Evolutionary conservation across 2,113 vertebrate genomes (phyloP).

Genomic region (Megaceryle maxima): DNA sequence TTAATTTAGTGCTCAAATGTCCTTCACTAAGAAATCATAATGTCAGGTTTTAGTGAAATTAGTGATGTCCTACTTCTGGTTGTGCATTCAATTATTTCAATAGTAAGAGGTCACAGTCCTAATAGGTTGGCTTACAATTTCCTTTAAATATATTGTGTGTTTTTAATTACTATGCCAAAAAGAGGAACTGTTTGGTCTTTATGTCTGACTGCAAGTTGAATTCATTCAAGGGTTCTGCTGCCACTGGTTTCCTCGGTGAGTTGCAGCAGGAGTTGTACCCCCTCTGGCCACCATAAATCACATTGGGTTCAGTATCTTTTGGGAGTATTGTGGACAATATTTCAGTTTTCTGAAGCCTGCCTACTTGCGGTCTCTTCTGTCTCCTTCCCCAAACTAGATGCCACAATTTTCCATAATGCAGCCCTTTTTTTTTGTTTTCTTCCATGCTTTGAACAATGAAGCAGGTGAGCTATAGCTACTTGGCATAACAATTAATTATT

Average conservation of each 20-base stretch:
- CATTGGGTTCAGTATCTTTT: background rate
- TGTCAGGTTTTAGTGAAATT: background rate
- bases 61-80: background rate
- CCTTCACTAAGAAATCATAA: background rate
- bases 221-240: background rate
- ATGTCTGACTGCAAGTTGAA: background rate
- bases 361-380: background rate
- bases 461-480: background rate
- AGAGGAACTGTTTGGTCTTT: background rate
- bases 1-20: background rate
- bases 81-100: background rate
- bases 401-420: background rate
- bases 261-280: background rate
- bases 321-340: background rate
- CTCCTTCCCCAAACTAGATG: background rate
- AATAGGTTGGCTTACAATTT: background rate
- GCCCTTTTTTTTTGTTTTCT: background rate
- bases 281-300: background rate
- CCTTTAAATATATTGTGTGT: background rate
- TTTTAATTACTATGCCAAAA: background rate
- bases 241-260: background rate
- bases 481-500: background rate
- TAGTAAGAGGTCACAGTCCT: background rate
- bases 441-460: background rate
- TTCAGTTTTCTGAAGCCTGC: background rate